These are phyloP conservation scores for Tetranychus truncatus DNA, from an alignment of 2,888 invertebrate species.

Conservation along the genomic window DNA sequence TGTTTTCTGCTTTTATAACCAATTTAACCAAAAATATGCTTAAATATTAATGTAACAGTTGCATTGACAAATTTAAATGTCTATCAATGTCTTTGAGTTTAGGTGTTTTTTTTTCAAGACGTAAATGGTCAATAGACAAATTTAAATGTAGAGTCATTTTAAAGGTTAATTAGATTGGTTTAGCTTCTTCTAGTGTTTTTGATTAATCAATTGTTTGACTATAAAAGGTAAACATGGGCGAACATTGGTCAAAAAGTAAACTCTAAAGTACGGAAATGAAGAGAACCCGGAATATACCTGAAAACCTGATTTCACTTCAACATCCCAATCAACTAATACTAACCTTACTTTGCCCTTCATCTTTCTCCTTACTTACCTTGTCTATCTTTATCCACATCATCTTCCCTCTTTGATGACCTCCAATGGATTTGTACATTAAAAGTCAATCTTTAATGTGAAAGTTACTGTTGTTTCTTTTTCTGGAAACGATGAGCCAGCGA, in stretches of 20 bases:
- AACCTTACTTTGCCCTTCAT: neutral
- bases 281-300: neutral
- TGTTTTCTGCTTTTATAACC: no score
- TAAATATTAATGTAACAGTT: no score
- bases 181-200: no score
- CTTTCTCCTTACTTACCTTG: neutral
- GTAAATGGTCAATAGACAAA: no score
- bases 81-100: no score
- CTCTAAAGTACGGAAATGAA: neutral
- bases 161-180: no score
- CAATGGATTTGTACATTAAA: neutral
- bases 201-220: no score
- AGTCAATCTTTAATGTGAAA: neutral
- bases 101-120: no score
- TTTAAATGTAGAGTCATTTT: no score
- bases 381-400: neutral
- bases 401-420: slow-evolving; percentile 1
- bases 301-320: neutral
- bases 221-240: no score
- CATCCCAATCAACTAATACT: neutral
- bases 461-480: neutral
- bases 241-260: neutral
- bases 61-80: no score
- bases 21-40: no score
- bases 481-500: neutral